Evolutionary conservation across 2,888 invertebrate species (phyloP).

Genomic region (Calliopum simillimum): DNA sequence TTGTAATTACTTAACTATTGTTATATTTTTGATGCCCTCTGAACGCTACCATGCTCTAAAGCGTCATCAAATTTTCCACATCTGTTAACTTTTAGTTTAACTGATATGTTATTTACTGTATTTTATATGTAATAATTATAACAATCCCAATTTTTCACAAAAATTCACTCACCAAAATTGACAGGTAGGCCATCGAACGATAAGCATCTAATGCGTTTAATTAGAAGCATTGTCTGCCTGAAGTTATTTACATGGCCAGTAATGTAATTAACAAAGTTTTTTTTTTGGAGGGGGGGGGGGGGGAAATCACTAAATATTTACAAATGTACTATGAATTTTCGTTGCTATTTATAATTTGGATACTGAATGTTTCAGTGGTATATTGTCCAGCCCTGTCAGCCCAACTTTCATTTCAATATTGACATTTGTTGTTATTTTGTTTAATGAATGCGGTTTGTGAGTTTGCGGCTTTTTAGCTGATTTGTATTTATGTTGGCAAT

Average conservation of each 20-base stretch:
- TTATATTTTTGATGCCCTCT: too few species aligned
- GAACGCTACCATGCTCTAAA: too few species aligned
- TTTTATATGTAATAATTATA: too few species aligned
- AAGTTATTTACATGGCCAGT: constrained; percentile 4
- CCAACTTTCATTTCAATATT: not conserved
- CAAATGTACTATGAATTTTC: not conserved
- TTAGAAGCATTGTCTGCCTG: constrained; percentile 5
- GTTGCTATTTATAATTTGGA: not conserved
- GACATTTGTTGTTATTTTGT: constrained; percentile 8
- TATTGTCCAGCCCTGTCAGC: not conserved
- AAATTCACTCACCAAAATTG: too few species aligned
- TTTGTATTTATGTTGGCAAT: constrained; percentile 25
- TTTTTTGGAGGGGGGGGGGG: too few species aligned
- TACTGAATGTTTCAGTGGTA: not conserved
- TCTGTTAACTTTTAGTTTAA: too few species aligned
- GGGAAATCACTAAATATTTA: constrained; percentile 20
- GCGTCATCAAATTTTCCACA: too few species aligned
- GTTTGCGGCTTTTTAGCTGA: constrained; percentile 23
- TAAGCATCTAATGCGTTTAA: constrained; percentile 15
- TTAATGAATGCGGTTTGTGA: constrained; percentile 13
- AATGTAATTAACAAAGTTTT: constrained; percentile 22
- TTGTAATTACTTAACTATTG: too few species aligned
- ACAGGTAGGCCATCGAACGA: not conserved
- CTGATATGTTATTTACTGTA: too few species aligned
- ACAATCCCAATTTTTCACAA: too few species aligned